Evolutionary conservation across 2,888 invertebrate species (phyloP), one percentile per base, ranked within the genome.

Genomic region (Deilephila porcellus): DNA sequence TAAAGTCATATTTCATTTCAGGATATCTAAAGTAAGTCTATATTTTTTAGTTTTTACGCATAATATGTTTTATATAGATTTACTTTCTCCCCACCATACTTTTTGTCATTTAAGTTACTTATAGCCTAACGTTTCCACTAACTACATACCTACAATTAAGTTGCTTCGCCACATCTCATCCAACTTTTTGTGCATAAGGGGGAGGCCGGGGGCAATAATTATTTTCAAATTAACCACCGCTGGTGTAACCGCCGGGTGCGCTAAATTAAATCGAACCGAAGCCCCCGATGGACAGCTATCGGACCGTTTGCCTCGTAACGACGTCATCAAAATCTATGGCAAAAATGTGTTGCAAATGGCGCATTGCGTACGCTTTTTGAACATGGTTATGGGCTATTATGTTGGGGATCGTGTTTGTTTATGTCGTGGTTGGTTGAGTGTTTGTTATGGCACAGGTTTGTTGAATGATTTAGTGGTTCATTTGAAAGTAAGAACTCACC

Each of bases 261-360:
- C 88, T 89, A 90, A 93, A 93, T 93, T 92, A 91, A 93, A 93
- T 92, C 88, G 89, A 91, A 91, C 86, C 88, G 14, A 52, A 83
- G 82, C 85, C 84, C 84, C 75, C 75, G 86, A 88, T 89, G 92
- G 93, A 89, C 91, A 87, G 78, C 85, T 87, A 90, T 87, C 84
- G 87, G 84, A 81, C 83, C 87, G 86, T 85, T 90, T 89, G 87
- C 88, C 88, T 88, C 86, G 86, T 91, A 92, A 93, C 90, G 90
- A 85, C 85, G 84, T 84, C 91, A 91, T 93, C 89, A 91, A 90
- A 91, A 85, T 90, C 86, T 88, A 89, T 85, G 88, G 85, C 88
- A 89, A 90, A 92, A 93, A 93, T 92, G 90, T 91, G 91, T 89
- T 90, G 89, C 89, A 87, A 92, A 93, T 87, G 89, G 85, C 81